phyloP scores from a whole-genome alignment of 2,888 invertebrate genomes.

The Standfussiana lucernea region DNA sequence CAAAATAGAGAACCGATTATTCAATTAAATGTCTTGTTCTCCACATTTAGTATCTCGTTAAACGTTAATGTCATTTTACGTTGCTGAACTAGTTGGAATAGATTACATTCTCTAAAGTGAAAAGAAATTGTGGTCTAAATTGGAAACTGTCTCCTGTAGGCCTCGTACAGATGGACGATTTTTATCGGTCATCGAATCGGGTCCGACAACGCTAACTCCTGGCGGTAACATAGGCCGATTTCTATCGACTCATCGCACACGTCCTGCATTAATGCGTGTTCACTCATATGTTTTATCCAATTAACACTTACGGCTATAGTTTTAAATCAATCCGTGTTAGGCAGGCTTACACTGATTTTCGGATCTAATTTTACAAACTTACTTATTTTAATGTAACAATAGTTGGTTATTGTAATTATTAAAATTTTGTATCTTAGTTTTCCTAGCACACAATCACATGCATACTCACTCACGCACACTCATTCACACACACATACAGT shows the following conservation, averaged over 20 bases:
- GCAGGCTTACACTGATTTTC: conserved; percentile 5
- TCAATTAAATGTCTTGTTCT: conserved; percentile 61
- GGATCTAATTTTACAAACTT: too few species aligned
- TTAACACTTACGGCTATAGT: conserved; percentile 53
- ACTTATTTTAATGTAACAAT: too few species aligned
- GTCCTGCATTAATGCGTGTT: conserved; percentile 50
- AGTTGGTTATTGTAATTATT: too few species aligned
- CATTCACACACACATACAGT: too few species aligned
- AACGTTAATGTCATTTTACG: conserved; percentile 65
- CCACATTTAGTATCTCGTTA: conserved; percentile 59
- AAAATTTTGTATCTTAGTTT: too few species aligned
- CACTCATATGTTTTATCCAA: conserved; percentile 52
- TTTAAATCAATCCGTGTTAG: conserved; percentile 27
- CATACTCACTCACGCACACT: too few species aligned
- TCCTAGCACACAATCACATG: too few species aligned
- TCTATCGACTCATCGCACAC: conserved; percentile 49
- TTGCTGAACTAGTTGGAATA: conserved; percentile 57
- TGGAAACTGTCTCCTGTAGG: conserved; percentile 58
- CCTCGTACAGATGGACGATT: conserved; percentile 4
- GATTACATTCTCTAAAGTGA: conserved; percentile 59
- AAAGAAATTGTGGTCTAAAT: conserved; percentile 65
- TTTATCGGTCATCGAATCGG: conserved; percentile 29
- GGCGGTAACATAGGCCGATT: conserved; percentile 29
- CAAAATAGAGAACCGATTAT: conserved; percentile 51
- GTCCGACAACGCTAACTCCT: conserved; percentile 25